Evolutionary conservation across 2,113 vertebrate species (phyloP).

Genomic region (Tragelaphus strepsiceros): DNA sequence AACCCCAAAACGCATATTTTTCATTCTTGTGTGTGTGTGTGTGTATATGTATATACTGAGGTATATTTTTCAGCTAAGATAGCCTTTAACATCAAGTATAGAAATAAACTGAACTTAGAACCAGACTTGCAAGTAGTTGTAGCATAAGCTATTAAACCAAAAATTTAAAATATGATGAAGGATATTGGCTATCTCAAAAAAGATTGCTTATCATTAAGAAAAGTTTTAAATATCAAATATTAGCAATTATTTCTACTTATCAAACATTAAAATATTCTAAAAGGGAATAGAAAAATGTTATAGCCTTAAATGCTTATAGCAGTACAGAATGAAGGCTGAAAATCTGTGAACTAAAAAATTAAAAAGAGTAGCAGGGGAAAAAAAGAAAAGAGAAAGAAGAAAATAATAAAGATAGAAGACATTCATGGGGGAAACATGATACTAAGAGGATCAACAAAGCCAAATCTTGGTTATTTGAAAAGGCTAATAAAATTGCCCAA

Average conservation of each 20-base stretch:
- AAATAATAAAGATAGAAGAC: background rate
- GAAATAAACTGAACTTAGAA: slow-evolving; percentile 17
- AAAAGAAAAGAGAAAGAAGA: background rate
- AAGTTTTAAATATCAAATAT: background rate
- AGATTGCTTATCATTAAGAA: background rate
- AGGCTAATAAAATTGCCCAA: background rate
- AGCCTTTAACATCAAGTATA: background rate
- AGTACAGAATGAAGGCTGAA: background rate
- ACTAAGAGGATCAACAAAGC: background rate
- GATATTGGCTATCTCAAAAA: background rate
- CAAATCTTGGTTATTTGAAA: background rate
- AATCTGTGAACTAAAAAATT: background rate
- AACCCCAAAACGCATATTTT: background rate
- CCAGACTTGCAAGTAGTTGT: background rate
- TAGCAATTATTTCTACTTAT: background rate
- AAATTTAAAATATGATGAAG: background rate
- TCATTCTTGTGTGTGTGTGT: background rate
- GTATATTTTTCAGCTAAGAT: background rate
- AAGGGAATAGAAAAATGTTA: background rate
- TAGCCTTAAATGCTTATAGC: background rate
- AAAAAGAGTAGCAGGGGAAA: background rate
- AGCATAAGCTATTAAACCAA: slow-evolving; percentile 16
- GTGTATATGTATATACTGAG: background rate
- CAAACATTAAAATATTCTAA: slow-evolving; percentile 5
- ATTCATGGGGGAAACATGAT: background rate